A percentile compares a stretch with the other conserved stretches of the same genome.
phyloP scores from a whole-genome alignment of 2,888 invertebrate genomes.

The Rutpela maculata region DNA sequence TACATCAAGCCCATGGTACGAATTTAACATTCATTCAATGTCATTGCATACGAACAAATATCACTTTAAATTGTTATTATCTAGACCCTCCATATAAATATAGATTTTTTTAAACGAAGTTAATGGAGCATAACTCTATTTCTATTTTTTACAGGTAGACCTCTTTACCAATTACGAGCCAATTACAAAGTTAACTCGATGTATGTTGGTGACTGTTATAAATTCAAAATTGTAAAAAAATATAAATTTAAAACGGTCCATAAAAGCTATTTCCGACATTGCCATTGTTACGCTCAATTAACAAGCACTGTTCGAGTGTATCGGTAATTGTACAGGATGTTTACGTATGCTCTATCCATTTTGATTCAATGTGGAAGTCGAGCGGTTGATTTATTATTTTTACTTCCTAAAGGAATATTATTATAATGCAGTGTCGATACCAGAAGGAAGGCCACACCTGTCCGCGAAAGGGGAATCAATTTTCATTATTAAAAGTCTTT shows the following conservation, averaged over 20 bases:
- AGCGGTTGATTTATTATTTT: not conserved
- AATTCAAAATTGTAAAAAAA: constrained; percentile 37
- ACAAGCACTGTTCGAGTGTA: constrained; percentile 48
- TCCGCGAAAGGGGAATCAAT: not conserved
- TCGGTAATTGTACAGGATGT: constrained; percentile 57
- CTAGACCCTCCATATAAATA: not conserved
- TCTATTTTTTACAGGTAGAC: not conserved
- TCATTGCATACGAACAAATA: not conserved
- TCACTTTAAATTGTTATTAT: not conserved
- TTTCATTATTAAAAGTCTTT: not conserved
- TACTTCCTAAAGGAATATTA: constrained; percentile 4
- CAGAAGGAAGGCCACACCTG: not conserved
- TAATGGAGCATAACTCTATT: constrained; percentile 20
- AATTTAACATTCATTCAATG: not conserved
- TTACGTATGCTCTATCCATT: constrained; percentile 46
- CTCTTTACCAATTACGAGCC: constrained; percentile 12
- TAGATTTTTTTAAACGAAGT: constrained; percentile 14
- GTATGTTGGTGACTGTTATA: constrained; percentile 5
- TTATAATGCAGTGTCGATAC: not conserved
- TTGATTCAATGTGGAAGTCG: constrained; percentile 8
- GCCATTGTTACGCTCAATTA: constrained; percentile 56
- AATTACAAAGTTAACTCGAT: constrained; percentile 21
- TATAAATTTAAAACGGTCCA: constrained; percentile 34
- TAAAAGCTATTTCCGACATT: constrained; percentile 53
- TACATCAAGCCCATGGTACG: too few relatives aligned